phyloP scores from a whole-genome alignment of 2,113 vertebrate genomes.

The Drymodes brunneopygia region DNA sequence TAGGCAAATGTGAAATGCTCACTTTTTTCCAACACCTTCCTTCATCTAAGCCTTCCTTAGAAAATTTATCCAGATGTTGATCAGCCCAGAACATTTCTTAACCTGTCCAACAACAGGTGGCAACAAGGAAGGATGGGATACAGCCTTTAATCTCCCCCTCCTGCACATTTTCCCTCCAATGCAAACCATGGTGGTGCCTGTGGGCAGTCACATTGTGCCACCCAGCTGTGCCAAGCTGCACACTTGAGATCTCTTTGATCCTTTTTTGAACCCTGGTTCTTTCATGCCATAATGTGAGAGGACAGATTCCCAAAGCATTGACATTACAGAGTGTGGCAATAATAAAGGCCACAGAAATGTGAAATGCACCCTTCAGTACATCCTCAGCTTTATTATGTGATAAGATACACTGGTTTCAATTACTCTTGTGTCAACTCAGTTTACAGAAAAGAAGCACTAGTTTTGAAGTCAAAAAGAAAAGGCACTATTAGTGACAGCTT shows the following conservation, averaged over 20 bases:
- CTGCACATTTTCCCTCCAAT: not conserved
- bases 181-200: not conserved
- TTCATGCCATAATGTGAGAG: not conserved
- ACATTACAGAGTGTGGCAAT: not conserved
- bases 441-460: not conserved
- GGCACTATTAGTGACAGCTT: not conserved
- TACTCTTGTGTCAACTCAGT: not conserved
- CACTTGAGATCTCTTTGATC: not conserved
- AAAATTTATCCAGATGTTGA: not conserved
- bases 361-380: not conserved
- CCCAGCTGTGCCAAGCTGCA: accelerated
- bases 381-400: not conserved
- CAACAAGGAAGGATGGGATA: not conserved
- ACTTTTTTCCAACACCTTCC: not conserved
- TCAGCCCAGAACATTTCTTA: not conserved
- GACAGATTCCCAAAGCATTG: not conserved
- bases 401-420: not conserved
- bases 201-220: not conserved
- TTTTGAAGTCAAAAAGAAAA: not conserved
- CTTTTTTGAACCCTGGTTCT: not conserved
- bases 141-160: not conserved
- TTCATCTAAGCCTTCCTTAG: not conserved
- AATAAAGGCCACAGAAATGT: not conserved
- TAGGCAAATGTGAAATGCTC: not conserved
- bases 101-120: not conserved